Evolutionary conservation across 2,113 vertebrate genomes (phyloP), one percentile per base, ranked within the genome.

Genomic region (Gallinago media): DNA sequence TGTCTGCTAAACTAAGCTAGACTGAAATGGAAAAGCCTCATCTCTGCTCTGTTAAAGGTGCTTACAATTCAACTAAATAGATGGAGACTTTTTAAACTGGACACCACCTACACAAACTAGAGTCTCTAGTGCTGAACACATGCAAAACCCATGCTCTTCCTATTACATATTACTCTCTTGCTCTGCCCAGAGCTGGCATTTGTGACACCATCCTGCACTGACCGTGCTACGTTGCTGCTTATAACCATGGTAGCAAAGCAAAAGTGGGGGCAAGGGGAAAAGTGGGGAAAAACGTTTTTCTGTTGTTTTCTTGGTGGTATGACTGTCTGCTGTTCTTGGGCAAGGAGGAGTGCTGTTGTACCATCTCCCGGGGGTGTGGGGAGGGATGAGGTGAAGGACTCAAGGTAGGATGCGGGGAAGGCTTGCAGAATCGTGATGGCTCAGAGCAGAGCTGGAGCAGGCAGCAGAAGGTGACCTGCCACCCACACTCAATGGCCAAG

Each of bases 211-310:
- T 3, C 2, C 70, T 22, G 54, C 25, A 1, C 58, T 13, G 38
- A 5, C 2, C 0, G 27, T 15, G 17, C 40, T 47, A 2, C 3
- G 0, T 3, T 10, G 19, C 49, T 13, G 27, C 3, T 19, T 29
- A 11, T 27, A 12, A 6, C 55, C 5, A 3, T 1, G 1, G 6
- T 6, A 47, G 74, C 27, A 16, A 19, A 12, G 3, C 23, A 6
- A 5, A 29, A 31, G 15, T 2, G 4, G 56, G 38, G 22, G 2
- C n/a, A 25, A 32, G 38, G 38, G 54, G 47, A 61, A 29, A 55
- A 27, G 36, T 1, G 23, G 29, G 4, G 12, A 10, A 1, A 40
- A 36, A 63, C 1, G 0, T 13, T 72, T 29, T 40, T 16, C 21
- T 8, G 23, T 4, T 26, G 29, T 46, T 68, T 61, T 36, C 32